These are phyloP conservation scores for Dendrolimus kikuchii DNA, from an alignment of 1,140 invertebrate species.

Conservation along the genomic window DNA sequence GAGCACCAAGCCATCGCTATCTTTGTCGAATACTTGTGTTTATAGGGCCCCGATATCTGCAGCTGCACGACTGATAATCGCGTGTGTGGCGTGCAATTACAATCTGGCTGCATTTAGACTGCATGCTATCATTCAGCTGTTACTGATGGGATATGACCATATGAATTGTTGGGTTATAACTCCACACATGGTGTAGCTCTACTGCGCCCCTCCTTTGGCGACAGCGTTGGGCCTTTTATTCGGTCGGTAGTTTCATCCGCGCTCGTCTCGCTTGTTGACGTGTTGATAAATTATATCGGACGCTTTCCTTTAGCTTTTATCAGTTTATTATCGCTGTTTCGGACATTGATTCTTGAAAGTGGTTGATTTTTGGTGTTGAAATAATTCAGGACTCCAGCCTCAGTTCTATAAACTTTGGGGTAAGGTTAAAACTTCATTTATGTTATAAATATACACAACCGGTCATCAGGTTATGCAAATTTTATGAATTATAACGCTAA, in stretches of 20 bases:
- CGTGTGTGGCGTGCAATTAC: slow-evolving; percentile 33
- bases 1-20: slow-evolving; percentile 13
- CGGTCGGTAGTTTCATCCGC: slow-evolving; percentile 36
- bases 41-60: slow-evolving; percentile 26
- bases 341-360: neutral
- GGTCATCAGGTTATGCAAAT: too few species aligned
- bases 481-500: too few species aligned
- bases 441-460: neutral
- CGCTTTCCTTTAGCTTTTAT: slow-evolving; percentile 8
- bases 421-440: slow-evolving; percentile 8
- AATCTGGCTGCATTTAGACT: slow-evolving; percentile 32
- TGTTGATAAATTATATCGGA: slow-evolving; percentile 15
- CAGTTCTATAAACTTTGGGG: slow-evolving; percentile 23
- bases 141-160: slow-evolving; percentile 29
- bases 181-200: slow-evolving; percentile 26
- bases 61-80: slow-evolving; percentile 42
- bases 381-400: slow-evolving; percentile 7
- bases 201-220: slow-evolving; percentile 35
- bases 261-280: slow-evolving; percentile 33
- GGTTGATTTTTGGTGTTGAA: slow-evolving; percentile 9
- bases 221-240: slow-evolving; percentile 32
- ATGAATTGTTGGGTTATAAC: slow-evolving; percentile 36
- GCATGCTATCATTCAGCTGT: slow-evolving; percentile 22
- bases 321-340: neutral
- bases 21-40: slow-evolving; percentile 31